Evolutionary conservation across 2,888 invertebrate genomes (phyloP).

Genomic region (Stenichneumon culpator): DNA sequence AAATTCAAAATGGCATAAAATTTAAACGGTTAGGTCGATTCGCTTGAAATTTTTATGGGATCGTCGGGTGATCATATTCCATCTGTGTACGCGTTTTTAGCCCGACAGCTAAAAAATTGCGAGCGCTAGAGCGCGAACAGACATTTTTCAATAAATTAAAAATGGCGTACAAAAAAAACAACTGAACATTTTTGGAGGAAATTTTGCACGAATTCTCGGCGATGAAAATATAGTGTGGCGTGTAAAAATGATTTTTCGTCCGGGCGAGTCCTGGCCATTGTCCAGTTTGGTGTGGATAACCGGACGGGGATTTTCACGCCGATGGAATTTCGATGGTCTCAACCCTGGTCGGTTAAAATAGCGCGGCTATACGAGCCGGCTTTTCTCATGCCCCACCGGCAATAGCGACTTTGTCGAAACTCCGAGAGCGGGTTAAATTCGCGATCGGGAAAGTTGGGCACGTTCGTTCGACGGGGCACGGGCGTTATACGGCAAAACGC

Average conservation of each 20-base stretch:
- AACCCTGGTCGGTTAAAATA: conserved; percentile 17
- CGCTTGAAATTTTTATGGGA: too few relatives aligned
- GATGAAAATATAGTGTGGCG: neutral
- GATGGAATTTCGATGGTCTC: conserved; percentile 55
- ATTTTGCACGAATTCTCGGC: too few relatives aligned
- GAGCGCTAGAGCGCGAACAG: too few relatives aligned
- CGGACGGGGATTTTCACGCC: conserved; percentile 49
- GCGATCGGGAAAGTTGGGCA: conserved; percentile 71
- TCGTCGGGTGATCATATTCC: too few relatives aligned
- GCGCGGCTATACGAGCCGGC: neutral
- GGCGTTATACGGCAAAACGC: conserved; percentile 6
- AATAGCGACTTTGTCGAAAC: conserved; percentile 63
- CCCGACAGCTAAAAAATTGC: too few relatives aligned
- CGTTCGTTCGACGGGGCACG: conserved; percentile 66
- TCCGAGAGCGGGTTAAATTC: conserved; percentile 54
- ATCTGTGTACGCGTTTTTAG: too few relatives aligned
- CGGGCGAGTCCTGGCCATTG: neutral
- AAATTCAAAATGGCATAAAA: too few relatives aligned
- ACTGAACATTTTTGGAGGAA: too few relatives aligned
- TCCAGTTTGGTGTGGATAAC: conserved; percentile 48
- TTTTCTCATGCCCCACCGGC: neutral
- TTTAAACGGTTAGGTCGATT: too few relatives aligned
- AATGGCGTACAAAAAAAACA: too few relatives aligned
- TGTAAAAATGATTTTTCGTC: conserved; percentile 8
- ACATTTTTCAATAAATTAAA: too few relatives aligned